phyloP scores from a whole-genome alignment of 1,140 invertebrate genomes.

The Cydia splendana region DNA sequence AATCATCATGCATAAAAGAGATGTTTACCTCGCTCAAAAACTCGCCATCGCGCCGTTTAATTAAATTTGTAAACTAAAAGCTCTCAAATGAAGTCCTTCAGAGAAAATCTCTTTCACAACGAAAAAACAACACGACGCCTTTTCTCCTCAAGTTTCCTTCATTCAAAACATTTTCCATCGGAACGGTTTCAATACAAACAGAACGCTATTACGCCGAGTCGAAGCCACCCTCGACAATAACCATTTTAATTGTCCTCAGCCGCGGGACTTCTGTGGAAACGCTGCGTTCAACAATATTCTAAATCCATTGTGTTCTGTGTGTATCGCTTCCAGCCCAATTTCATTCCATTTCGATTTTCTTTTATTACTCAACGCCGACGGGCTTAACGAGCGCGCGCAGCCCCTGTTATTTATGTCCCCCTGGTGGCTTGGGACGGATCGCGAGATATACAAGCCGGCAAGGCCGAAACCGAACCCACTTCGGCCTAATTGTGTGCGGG shows the following conservation, averaged over 20 bases:
- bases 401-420: slow-evolving; percentile 77
- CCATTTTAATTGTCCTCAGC: slow-evolving; percentile 72
- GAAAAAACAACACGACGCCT: slow-evolving; percentile 59
- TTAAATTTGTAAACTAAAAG: slow-evolving; percentile 64
- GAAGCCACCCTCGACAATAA: slow-evolving; percentile 64
- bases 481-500: slow-evolving; percentile 69
- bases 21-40: slow-evolving; percentile 35
- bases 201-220: slow-evolving; percentile 55
- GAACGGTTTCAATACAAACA: slow-evolving; percentile 63
- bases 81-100: slow-evolving; percentile 57
- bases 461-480: slow-evolving; percentile 68
- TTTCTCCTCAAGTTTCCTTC: slow-evolving; percentile 61
- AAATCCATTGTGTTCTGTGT: slow-evolving; percentile 72
- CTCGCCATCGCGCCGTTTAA: slow-evolving; percentile 43
- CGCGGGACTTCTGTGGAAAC: slow-evolving; percentile 59
- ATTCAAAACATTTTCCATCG: slow-evolving; percentile 68
- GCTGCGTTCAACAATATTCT: slow-evolving; percentile 66
- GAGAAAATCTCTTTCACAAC: slow-evolving; percentile 52
- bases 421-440: slow-evolving; percentile 74
- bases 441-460: slow-evolving; percentile 70
- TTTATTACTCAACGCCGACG: slow-evolving; percentile 77
- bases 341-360: slow-evolving; percentile 79
- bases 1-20: slow-evolving; percentile 34
- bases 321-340: slow-evolving; percentile 76
- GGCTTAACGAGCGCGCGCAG: slow-evolving; percentile 75